Conservation (phyloP, 2,888 invertebrate species). For the Ectobius pallidus region DNA sequence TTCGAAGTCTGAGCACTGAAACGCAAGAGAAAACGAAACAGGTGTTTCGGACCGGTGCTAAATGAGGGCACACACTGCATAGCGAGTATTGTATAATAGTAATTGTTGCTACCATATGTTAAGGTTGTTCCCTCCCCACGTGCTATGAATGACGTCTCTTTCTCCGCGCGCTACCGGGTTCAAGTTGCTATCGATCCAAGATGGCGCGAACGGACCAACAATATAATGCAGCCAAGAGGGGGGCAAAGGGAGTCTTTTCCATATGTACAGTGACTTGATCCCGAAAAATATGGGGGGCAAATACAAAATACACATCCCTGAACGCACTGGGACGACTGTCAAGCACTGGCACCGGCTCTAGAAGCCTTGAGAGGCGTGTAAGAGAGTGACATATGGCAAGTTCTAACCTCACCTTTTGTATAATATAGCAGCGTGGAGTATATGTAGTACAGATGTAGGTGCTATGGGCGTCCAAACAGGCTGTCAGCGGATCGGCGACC, state of each 20-base stretch:
- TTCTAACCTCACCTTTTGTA: constrained; percentile 62
- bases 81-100: neutral
- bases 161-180: constrained; percentile 26
- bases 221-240: neutral
- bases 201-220: constrained; percentile 43
- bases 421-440: constrained; percentile 67
- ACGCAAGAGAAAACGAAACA: neutral
- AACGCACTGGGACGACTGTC: neutral
- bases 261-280: neutral
- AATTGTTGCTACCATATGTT: constrained; percentile 32
- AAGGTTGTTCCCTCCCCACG: constrained; percentile 25
- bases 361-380: neutral
- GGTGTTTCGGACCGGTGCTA: neutral
- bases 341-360: neutral
- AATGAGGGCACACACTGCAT: neutral
- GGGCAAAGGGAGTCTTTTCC: neutral
- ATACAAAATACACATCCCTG: neutral
- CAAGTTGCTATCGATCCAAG: constrained; percentile 46
- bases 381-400: constrained; percentile 31
- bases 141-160: constrained; percentile 15
- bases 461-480: constrained; percentile 61
- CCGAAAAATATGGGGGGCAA: neutral
- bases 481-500: constrained; percentile 46
- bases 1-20: neutral
- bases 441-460: constrained; percentile 68